Conservation (phyloP, 2,113 vertebrate species). For the Dipodomys ordii region DNA sequence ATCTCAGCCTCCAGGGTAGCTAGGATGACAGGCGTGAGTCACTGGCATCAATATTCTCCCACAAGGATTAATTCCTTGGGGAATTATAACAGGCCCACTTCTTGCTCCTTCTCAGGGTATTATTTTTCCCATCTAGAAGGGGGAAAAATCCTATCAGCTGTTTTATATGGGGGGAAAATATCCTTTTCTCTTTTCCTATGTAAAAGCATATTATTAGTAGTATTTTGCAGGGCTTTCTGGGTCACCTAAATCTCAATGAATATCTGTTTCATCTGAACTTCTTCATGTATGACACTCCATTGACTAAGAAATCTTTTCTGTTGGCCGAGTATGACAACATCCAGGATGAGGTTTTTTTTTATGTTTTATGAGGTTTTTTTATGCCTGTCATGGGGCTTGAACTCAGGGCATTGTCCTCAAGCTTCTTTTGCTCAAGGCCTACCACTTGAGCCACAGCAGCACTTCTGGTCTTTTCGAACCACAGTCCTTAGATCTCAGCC, state of each 20-base stretch:
- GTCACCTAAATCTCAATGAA: conserved; percentile 36
- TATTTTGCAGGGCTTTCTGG: conserved; percentile 46
- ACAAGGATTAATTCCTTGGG: conserved; percentile 20
- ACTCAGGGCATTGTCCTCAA: too few relatives aligned
- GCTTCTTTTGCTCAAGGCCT: too few relatives aligned
- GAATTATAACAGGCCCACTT: conserved; percentile 1
- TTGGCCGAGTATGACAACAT: conserved; percentile 42
- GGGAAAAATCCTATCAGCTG: conserved; percentile 9
- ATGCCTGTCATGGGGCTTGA: too few relatives aligned
- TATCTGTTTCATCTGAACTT: neutral
- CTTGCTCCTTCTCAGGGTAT: neutral
- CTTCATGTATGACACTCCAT: neutral
- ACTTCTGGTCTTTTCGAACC: too few relatives aligned
- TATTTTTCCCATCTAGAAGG: conserved; percentile 33
- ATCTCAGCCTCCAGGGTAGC: too few relatives aligned
- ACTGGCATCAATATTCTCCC: neutral
- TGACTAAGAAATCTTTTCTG: conserved; percentile 33
- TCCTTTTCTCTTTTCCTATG: neutral
- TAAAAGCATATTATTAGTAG: neutral
- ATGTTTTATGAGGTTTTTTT: neutral
- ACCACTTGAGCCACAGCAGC: too few relatives aligned
- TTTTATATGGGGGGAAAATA: conserved; percentile 18
- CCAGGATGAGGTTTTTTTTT: neutral
- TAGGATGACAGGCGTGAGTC: too few relatives aligned
- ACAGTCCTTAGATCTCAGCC: too few relatives aligned